Conservation (phyloP, 2,797 vertebrate genomes). For the Pampus argenteus region DNA sequence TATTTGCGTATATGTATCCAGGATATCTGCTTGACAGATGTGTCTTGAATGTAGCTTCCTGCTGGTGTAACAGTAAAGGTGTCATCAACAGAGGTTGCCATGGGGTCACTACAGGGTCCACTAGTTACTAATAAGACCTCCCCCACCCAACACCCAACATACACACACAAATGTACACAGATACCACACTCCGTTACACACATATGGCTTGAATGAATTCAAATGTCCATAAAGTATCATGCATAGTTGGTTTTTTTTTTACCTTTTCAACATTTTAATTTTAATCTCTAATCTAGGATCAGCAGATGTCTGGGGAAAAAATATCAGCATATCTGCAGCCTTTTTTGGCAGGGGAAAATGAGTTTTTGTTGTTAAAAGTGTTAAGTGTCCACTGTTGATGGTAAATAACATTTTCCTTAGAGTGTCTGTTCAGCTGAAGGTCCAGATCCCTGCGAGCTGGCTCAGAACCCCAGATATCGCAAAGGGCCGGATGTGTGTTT, state of each 20-base stretch:
- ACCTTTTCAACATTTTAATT: not conserved
- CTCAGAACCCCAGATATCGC: conserved; percentile 95
- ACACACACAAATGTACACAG: not conserved
- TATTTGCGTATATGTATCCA: conserved; percentile 10
- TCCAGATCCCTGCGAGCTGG: conserved; percentile 95
- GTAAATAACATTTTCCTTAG: conserved; percentile 66
- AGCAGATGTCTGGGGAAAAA: conserved; percentile 12
- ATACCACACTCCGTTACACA: conserved; percentile 8
- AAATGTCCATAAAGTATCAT: not conserved
- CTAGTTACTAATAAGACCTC: conserved; percentile 42
- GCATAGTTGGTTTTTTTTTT: not conserved
- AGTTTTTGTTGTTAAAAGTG: conserved; percentile 33
- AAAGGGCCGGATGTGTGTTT: conserved; percentile 98
- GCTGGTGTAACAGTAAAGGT: conserved; percentile 61
- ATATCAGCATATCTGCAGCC: not conserved
- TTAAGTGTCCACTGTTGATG: conserved; percentile 8
- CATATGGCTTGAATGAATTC: not conserved
- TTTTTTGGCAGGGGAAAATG: conserved; percentile 23
- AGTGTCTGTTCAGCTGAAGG: conserved; percentile 88
- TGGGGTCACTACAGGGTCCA: conserved; percentile 31
- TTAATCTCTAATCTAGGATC: not conserved
- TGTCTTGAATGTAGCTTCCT: conserved; percentile 55
- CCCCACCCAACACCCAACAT: conserved; percentile 1
- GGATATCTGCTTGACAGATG: conserved; percentile 62
- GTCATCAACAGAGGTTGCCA: conserved; percentile 55